Evolutionary conservation across 2,888 invertebrate species (phyloP).

Genomic region (Gryllus longicercus): DNA sequence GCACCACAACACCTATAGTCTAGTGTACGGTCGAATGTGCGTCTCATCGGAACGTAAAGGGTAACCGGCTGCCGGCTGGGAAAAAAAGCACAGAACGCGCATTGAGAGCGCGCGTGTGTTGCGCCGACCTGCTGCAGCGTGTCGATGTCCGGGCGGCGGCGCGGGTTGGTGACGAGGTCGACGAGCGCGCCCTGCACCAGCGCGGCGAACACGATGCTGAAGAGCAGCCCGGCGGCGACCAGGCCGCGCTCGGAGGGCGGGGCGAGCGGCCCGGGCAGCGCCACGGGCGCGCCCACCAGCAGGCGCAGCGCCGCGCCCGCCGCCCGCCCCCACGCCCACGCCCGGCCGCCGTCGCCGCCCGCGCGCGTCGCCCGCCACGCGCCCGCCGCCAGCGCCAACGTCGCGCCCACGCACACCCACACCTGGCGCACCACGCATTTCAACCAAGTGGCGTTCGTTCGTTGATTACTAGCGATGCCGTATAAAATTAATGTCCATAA

Average conservation of each 20-base stretch:
- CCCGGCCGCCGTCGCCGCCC: too few relatives aligned
- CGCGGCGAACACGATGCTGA: not conserved
- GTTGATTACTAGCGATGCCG: too few relatives aligned
- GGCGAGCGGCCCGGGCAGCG: not conserved
- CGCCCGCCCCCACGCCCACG: not conserved
- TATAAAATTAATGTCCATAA: too few relatives aligned
- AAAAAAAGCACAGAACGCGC: too few relatives aligned
- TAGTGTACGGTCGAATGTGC: too few relatives aligned
- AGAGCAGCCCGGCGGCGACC: not conserved
- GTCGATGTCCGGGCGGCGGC: not conserved
- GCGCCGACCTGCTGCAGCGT: not conserved
- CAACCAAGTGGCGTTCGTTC: too few relatives aligned
- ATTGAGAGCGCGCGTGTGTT: too few relatives aligned
- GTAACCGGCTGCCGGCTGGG: too few relatives aligned
- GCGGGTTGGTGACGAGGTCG: not conserved
- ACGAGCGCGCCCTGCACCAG: constrained; percentile 17
- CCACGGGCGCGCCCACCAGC: not conserved
- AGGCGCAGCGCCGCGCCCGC: not conserved
- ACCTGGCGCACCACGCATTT: not conserved
- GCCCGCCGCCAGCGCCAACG: not conserved
- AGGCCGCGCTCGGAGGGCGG: not conserved
- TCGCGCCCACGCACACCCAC: not conserved
- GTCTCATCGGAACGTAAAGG: too few relatives aligned
- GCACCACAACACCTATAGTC: too few relatives aligned
- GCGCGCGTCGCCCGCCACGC: not conserved